A percentile compares a stretch with the other conserved stretches of the same genome.
phyloP scores from a whole-genome alignment of 2,797 vertebrate genomes.

The Syngnathus acus region DNA sequence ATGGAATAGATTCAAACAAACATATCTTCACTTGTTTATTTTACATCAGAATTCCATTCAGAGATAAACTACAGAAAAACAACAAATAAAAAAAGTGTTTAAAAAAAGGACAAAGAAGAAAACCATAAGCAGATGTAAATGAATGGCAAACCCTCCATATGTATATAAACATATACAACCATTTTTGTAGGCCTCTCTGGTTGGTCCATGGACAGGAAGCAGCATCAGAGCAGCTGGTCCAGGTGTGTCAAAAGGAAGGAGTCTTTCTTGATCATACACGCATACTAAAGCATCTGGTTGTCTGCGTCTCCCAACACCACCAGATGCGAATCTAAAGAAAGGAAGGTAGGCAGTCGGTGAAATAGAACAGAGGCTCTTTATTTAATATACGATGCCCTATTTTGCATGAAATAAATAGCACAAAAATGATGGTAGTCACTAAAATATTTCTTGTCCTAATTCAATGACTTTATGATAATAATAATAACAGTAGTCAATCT shows the following conservation, averaged over 20 bases:
- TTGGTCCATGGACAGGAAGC: constrained; percentile 67
- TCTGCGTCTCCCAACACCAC: constrained; percentile 56
- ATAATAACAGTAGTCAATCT: neutral
- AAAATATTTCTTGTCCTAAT: neutral
- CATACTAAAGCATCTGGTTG: constrained; percentile 69
- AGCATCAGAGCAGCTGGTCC: constrained; percentile 64
- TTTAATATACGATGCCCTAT: constrained; percentile 34
- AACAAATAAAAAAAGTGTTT: constrained; percentile 48
- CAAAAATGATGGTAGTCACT: neutral
- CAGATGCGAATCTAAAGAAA: constrained; percentile 73
- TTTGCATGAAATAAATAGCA: constrained; percentile 23
- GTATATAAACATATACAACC: constrained; percentile 43
- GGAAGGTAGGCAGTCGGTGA: constrained; percentile 66
- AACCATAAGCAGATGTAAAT: constrained; percentile 34
- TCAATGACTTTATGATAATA: neutral
- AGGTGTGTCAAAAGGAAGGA: constrained; percentile 59
- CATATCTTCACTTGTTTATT: constrained; percentile 60
- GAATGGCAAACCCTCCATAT: constrained; percentile 37
- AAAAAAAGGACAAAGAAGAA: constrained; percentile 38
- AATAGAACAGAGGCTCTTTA: constrained; percentile 29
- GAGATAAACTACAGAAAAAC: constrained; percentile 47
- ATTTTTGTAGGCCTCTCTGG: constrained; percentile 55
- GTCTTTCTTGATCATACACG: constrained; percentile 59
- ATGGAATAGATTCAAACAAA: constrained; percentile 35
- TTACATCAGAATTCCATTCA: constrained; percentile 48